Evolutionary conservation across 2,888 invertebrate genomes (phyloP).

Genomic region (Ochropacha duplaris): DNA sequence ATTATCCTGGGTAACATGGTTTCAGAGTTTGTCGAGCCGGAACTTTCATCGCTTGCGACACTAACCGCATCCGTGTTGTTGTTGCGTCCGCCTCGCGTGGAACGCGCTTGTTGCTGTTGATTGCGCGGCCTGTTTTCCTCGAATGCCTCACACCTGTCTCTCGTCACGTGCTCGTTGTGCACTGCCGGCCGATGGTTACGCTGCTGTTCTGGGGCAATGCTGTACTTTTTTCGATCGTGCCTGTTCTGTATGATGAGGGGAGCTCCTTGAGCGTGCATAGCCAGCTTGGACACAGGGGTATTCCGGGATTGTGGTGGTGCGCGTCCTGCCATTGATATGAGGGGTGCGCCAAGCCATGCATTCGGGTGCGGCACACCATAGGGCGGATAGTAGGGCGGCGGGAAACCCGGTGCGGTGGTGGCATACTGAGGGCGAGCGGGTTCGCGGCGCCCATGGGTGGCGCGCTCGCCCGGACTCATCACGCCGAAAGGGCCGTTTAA

Average conservation of each 20-base stretch:
- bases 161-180: conserved; percentile 54
- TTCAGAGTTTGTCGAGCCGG: conserved; percentile 85
- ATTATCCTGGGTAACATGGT: conserved; percentile 93
- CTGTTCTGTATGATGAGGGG: conserved; percentile 90
- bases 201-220: conserved; percentile 68
- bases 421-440: conserved; percentile 80
- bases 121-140: conserved; percentile 70
- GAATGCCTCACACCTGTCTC: conserved; percentile 64
- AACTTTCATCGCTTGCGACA: conserved; percentile 90
- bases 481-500: conserved; percentile 83
- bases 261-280: conserved; percentile 92
- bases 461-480: conserved; percentile 82
- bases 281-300: conserved; percentile 87
- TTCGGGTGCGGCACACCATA: conserved; percentile 83
- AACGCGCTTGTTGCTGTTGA: conserved; percentile 71
- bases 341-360: conserved; percentile 90
- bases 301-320: conserved; percentile 69
- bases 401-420: conserved; percentile 76
- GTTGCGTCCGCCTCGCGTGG: conserved; percentile 68
- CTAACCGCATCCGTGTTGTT: conserved; percentile 87
- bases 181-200: conserved; percentile 64
- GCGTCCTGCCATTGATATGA: conserved; percentile 89
- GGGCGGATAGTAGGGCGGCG: conserved; percentile 78
- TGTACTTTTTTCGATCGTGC: conserved; percentile 80
- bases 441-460: conserved; percentile 79